Conservation (phyloP, 2,888 invertebrate species). For the Caenorhabditis sinica region DNA sequence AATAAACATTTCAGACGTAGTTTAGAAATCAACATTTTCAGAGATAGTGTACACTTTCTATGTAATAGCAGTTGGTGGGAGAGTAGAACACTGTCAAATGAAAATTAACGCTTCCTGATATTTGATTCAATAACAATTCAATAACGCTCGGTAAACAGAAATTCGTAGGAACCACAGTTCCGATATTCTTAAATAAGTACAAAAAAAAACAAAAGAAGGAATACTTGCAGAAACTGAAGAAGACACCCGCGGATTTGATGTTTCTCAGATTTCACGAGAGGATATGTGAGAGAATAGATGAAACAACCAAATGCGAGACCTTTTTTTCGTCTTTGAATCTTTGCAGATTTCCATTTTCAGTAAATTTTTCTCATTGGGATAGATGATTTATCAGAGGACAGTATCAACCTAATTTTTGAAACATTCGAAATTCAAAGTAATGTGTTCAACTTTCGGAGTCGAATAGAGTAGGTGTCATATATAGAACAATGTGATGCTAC, state of each 20-base stretch:
- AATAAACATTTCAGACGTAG: not conserved
- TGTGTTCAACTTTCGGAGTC: no score
- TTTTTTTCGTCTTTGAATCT: slow-evolving; percentile 26
- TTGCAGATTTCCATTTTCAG: slow-evolving; percentile 11
- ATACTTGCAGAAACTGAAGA: slow-evolving; percentile 38
- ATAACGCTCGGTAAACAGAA: not conserved
- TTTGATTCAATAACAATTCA: not conserved
- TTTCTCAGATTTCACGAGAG: slow-evolving; percentile 67
- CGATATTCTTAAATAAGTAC: not conserved
- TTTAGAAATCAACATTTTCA: no score
- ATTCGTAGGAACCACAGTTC: not conserved
- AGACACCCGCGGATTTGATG: slow-evolving; percentile 56
- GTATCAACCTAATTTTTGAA: no score
- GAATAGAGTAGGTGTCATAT: no score
- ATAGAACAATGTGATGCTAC: no score
- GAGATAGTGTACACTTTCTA: no score
- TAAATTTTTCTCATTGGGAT: not conserved
- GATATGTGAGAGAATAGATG: slow-evolving; percentile 61
- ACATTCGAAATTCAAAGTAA: no score
- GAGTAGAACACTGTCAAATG: no score
- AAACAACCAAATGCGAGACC: slow-evolving; percentile 29
- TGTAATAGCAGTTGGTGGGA: no score
- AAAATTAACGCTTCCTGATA: no score
- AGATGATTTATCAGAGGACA: no score
- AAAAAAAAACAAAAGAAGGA: not conserved